Percentiles rank a stretch among this genome's conserved stretches.
Evolutionary conservation across 2,113 vertebrate genomes (phyloP).

Genomic region (Sialia sialis): DNA sequence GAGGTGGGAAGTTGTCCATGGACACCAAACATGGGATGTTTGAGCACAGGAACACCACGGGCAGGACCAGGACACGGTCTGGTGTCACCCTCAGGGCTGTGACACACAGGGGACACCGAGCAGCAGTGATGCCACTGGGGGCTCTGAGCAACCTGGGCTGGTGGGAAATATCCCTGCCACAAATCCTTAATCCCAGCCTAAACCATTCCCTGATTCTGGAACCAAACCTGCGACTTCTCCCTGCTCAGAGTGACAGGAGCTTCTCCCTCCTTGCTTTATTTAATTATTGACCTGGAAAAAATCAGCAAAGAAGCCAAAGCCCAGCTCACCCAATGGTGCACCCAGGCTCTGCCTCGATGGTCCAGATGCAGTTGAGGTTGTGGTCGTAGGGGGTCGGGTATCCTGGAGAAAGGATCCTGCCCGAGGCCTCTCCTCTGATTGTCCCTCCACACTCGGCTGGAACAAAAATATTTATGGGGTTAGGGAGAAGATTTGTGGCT

Average conservation of each 20-base stretch:
- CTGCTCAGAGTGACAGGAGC: not conserved
- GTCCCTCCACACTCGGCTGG: conserved; percentile 92
- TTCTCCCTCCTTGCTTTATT: not conserved
- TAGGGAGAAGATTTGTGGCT: not conserved
- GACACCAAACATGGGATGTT: not conserved
- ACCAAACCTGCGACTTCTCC: not conserved
- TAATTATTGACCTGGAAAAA: not conserved
- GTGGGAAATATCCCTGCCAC: not conserved
- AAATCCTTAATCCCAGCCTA: not conserved
- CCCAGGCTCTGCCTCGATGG: conserved; percentile 88
- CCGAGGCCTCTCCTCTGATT: conserved; percentile 81
- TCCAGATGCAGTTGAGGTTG: conserved; percentile 96
- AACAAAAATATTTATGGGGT: not conserved
- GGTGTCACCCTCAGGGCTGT: not conserved
- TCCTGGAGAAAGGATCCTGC: conserved; percentile 92
- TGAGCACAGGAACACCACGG: not conserved
- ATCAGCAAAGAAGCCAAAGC: not conserved
- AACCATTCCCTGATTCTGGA: not conserved
- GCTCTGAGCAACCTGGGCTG: not conserved
- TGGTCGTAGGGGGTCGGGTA: conserved; percentile 96
- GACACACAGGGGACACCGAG: not conserved
- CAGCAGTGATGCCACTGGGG: not conserved
- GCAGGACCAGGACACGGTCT: not conserved
- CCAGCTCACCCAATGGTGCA: conserved; percentile 92
- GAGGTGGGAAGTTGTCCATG: not conserved